Evolutionary conservation across 2,797 vertebrate genomes (phyloP), one percentile per base, ranked within the genome.

Genomic region (Forpus xanthops): DNA sequence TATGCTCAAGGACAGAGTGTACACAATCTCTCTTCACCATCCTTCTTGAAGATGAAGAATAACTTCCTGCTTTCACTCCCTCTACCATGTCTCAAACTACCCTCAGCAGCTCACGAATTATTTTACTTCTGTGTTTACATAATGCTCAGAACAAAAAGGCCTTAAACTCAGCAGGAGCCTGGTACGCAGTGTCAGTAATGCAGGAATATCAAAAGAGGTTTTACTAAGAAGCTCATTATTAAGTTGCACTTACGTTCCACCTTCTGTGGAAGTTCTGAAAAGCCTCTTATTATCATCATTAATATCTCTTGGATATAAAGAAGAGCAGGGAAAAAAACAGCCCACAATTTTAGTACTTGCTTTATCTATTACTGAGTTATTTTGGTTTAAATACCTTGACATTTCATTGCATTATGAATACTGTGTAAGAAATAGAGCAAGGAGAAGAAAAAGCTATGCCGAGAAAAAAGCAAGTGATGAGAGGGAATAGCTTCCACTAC

Each of bases 301-400:
- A 85, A 72, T 85, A 58, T 85, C 19, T 86, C 66, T 47, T 66
- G 70, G 24, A 50, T 58, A 74, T 45, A 61, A 83, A 75, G 41
- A 87, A 67, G 44, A 72, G n/a, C 0, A 0, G 7, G 24, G 41
- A 8, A 9, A 15, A 31, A 91, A 78, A 33, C 52, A 89, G 49
- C 6, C 35, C 24, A 37, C 8, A 8, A 14, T 78, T 66, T 84
- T 44, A 74, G 35, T 67, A 21, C 5, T 62, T 75, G 4, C 2
- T 92, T 89, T 91, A 85, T 80, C 56, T 79, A 92, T 91, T 39
- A 49, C 17, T 79, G 50, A 77, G 47, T 56, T 91, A 76, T 87
- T 93, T 86, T 76, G 27, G 11, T 85, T 92, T 93, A 80, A 95
- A 84, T 68, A 89, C 58, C 24, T 89, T 94, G 74, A 90, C 9